Percentiles rank a stretch among this genome's conserved stretches.
These are phyloP conservation scores for Sabellastarte sp. DNA, from an alignment of 2,888 invertebrate species.

Conservation along the genomic window DNA sequence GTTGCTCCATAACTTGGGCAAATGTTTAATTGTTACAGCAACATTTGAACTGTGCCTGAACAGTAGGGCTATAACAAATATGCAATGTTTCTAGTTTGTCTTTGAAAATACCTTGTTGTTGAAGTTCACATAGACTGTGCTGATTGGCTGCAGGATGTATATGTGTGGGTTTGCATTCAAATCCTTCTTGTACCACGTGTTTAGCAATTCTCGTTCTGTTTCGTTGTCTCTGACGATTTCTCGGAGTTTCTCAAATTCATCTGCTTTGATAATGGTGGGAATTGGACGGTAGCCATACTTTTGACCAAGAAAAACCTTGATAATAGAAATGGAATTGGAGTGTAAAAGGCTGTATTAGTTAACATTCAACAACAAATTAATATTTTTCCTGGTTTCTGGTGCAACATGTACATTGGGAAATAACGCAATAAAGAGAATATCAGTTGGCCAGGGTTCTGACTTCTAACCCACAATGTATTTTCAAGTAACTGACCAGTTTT, in stretches of 20 bases:
- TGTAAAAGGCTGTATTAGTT: too few relatives aligned
- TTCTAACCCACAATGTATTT: too few relatives aligned
- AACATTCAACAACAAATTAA: too few relatives aligned
- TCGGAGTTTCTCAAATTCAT: constrained; percentile 79
- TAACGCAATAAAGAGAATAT: background rate
- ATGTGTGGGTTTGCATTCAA: constrained; percentile 93
- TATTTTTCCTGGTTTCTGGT: background rate
- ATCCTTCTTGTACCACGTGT: constrained; percentile 95
- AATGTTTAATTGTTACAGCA: too few relatives aligned
- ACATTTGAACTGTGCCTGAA: too few relatives aligned
- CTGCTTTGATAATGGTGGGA: constrained; percentile 89
- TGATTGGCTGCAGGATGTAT: constrained; percentile 93
- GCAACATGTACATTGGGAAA: background rate
- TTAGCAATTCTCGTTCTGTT: constrained; percentile 78
- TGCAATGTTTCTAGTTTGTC: background rate
- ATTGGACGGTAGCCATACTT: constrained; percentile 98
- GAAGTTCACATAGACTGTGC: constrained; percentile 93
- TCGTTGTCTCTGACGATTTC: constrained; percentile 68
- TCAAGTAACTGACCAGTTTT: too few relatives aligned
- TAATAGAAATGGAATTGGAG: background rate
- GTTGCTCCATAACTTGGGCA: too few relatives aligned
- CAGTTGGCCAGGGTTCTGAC: too few relatives aligned
- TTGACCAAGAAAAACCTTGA: constrained; percentile 87
- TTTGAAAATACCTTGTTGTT: constrained; percentile 82
- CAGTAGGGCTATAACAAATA: too few relatives aligned